phyloP scores from a whole-genome alignment of 2,888 invertebrate genomes.

The Diadromus collaris region DNA sequence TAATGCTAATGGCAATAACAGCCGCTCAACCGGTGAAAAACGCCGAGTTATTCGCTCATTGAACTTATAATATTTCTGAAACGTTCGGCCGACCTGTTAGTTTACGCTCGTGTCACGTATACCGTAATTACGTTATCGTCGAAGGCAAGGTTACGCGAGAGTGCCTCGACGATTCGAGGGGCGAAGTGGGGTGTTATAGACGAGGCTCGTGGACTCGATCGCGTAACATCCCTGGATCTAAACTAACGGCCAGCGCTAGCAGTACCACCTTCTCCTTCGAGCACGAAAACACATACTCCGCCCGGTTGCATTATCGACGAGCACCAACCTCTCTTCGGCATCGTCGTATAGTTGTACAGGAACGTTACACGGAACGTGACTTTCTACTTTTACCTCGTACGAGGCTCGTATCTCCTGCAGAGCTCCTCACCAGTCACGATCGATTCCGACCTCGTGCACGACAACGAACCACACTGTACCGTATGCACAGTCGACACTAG shows the following conservation, averaged over 20 bases:
- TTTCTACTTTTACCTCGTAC: conserved; percentile 61
- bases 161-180: conserved; percentile 42
- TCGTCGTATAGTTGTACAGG: conserved; percentile 21
- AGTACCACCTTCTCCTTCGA: not conserved
- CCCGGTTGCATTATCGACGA: conserved; percentile 49
- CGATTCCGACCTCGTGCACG: conserved; percentile 28
- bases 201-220: conserved; percentile 28
- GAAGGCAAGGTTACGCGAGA: conserved; percentile 63
- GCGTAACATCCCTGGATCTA: conserved; percentile 46
- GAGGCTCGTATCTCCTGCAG: conserved; percentile 25
- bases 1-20: not conserved
- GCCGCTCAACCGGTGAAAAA: not conserved
- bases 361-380: conserved; percentile 49
- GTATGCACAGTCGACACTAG: not conserved
- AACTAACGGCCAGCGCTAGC: not conserved
- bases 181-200: conserved; percentile 18
- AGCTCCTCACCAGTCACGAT: conserved; percentile 30
- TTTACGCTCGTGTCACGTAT: conserved; percentile 54
- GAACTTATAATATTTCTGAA: conserved; percentile 54
- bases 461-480: not conserved
- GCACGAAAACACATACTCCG: conserved; percentile 12
- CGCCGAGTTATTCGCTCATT: conserved; percentile 35
- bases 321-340: conserved; percentile 29
- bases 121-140: conserved; percentile 61
- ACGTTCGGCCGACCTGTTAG: conserved; percentile 48